A percentile compares a stretch with the other conserved stretches of the same genome.
These are phyloP conservation scores for Hyla sarda DNA, from an alignment of 2,113 vertebrate species.

Conservation along the genomic window DNA sequence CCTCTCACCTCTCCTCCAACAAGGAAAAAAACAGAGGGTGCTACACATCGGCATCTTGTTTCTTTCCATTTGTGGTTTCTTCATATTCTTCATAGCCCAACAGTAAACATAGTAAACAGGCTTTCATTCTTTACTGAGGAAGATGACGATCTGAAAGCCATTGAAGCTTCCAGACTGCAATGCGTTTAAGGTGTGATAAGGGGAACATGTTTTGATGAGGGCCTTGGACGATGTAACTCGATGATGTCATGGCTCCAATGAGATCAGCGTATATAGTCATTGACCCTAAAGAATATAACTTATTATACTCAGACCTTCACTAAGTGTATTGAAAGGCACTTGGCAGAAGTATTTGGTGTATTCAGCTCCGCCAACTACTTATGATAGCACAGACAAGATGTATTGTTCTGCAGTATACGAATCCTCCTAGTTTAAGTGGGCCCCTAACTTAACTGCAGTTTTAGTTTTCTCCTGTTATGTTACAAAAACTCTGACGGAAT, in stretches of 20 bases:
- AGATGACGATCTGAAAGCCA: constrained; percentile 56
- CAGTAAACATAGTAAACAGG: constrained; percentile 6
- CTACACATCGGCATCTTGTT: constrained; percentile 27
- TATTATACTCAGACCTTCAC: rapidly evolving
- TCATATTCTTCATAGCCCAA: constrained; percentile 20
- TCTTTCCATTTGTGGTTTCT: background rate
- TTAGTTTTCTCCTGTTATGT: background rate
- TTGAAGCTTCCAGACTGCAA: constrained; percentile 61
- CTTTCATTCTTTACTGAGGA: constrained; percentile 10
- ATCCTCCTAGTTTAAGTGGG: background rate
- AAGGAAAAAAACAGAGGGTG: constrained; percentile 42
- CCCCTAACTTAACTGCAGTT: background rate
- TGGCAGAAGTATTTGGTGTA: constrained; percentile 53
- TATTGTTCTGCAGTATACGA: background rate
- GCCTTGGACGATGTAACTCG: constrained; percentile 10
- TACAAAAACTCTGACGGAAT: background rate
- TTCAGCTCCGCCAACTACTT: constrained; percentile 21
- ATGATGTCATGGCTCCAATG: constrained; percentile 71
- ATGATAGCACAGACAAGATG: background rate
- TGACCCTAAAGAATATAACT: constrained; percentile 39
- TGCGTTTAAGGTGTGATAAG: constrained; percentile 64
- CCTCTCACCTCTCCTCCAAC: constrained; percentile 14
- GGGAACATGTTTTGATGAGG: constrained; percentile 65
- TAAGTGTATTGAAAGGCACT: constrained; percentile 59
- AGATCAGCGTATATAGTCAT: constrained; percentile 63